Evolutionary conservation across 1,140 invertebrate species (phyloP), one percentile per base, ranked within the genome.

Genomic region (Pomacea maculata): DNA sequence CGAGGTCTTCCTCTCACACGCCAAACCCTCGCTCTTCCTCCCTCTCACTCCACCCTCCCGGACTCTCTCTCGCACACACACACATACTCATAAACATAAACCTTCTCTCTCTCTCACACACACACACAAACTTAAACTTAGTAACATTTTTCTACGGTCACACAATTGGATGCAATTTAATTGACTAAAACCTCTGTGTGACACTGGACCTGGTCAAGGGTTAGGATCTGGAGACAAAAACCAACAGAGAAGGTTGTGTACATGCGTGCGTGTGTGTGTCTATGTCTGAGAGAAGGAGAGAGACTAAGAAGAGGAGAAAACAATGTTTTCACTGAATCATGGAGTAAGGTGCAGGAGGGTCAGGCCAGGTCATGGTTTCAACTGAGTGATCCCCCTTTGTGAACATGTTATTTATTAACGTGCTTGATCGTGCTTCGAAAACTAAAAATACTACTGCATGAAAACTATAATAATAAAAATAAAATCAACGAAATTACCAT

Each of bases 51-150:
- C 25, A 54, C 8, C 55, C 34, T 17, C 74, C 25, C 74, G 3
- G 54, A 3, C 74, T 61, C 74, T 61, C 74, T 61, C 74, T 7
- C 74, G 0, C 74, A 21, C 74, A 21, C 74, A 61, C 74, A 9
- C 74, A 61, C 74, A 61, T 17, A 61, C 55, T 45, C 7, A 19
- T 19, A 17, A 65, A 19, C 17, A 65, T 19, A 65, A 65, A 7
- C 64, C n/a, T 7, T 65, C 64, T 65, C 64, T 65, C 64, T 65
- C 64, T 65, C 64, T 65, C 64, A 5, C 57, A 64, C 75, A 45
- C 75, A 29, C 76, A 67, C 76, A 78, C 34, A 78, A 17, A 78
- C 64, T n/a, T 29, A 68, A 21, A 65, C 63, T 67, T 34, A 65
- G n/a, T 25, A 17, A 67, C 63, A 68, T 34, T 45, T 65, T 34